phyloP scores from a whole-genome alignment of 2,888 invertebrate genomes.

The Saturnia japonica region DNA sequence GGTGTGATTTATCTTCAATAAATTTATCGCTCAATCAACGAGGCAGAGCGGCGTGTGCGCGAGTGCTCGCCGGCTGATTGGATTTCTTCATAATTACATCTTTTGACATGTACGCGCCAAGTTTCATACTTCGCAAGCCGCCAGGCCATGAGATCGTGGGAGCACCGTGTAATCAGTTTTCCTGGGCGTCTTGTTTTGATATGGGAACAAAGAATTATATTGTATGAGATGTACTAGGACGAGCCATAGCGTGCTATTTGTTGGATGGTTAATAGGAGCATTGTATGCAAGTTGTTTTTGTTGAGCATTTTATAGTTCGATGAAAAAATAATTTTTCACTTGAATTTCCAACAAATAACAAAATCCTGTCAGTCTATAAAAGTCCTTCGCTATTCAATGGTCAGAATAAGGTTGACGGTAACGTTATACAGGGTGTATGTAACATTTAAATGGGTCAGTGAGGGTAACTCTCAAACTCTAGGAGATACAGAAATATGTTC shows the following conservation, averaged over 20 bases:
- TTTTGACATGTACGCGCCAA: slow-evolving; percentile 81
- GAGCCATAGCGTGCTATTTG: neutral
- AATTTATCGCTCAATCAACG: slow-evolving; percentile 79
- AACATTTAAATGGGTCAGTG: too few species aligned
- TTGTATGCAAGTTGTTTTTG: neutral
- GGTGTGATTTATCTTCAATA: slow-evolving; percentile 73
- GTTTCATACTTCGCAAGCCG: slow-evolving; percentile 75
- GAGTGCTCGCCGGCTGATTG: slow-evolving; percentile 73
- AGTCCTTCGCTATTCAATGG: too few species aligned
- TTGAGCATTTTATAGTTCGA: neutral
- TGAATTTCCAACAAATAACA: neutral
- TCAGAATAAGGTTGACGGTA: too few species aligned
- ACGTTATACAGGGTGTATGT: too few species aligned
- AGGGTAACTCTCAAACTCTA: too few species aligned
- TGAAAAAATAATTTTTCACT: neutral
- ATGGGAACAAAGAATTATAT: slow-evolving; percentile 56
- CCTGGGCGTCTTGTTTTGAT: slow-evolving; percentile 75
- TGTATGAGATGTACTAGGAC: slow-evolving; percentile 32
- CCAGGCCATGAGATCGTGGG: slow-evolving; percentile 78
- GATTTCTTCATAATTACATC: slow-evolving; percentile 82
- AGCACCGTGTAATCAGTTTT: slow-evolving; percentile 80
- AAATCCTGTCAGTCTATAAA: too few species aligned
- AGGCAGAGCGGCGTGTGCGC: slow-evolving; percentile 63
- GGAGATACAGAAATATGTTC: too few species aligned
- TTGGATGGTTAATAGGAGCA: neutral